These are phyloP conservation scores for Macroteleia sp. DNA, from an alignment of 2,888 invertebrate genomes.

Conservation along the genomic window DNA sequence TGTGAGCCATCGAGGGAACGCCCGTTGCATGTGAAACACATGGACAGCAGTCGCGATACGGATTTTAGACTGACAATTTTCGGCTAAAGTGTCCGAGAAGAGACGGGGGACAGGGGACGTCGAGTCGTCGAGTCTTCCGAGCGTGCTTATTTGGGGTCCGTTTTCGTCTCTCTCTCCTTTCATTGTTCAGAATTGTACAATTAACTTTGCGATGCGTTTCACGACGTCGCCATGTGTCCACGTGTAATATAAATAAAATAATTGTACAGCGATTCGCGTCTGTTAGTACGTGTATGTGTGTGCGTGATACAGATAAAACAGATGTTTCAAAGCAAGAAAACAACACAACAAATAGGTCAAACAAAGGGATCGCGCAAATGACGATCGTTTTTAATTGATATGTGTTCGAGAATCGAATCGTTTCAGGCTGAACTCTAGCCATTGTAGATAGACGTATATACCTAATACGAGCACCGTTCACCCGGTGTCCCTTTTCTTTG, in stretches of 20 bases:
- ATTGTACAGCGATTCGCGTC: slow-evolving; percentile 61
- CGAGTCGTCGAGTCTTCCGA: slow-evolving; percentile 53
- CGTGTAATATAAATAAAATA: slow-evolving; percentile 62
- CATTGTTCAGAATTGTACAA: slow-evolving; percentile 60
- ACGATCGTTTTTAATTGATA: slow-evolving; percentile 24
- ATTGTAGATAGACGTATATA: slow-evolving; percentile 61
- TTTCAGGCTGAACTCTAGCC: slow-evolving; percentile 48
- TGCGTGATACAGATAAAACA: slow-evolving; percentile 32
- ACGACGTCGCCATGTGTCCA: slow-evolving; percentile 59
- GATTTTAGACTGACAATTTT: slow-evolving; percentile 30
- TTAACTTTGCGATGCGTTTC: slow-evolving; percentile 57
- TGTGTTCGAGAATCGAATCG: slow-evolving; percentile 50
- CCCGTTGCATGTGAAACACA: slow-evolving; percentile 53
- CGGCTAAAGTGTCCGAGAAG: slow-evolving; percentile 15
- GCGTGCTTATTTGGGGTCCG: slow-evolving; percentile 52
- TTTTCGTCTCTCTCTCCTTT: slow-evolving; percentile 42
- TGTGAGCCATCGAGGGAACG: slow-evolving; percentile 54
- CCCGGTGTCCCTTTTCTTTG: slow-evolving; percentile 44
- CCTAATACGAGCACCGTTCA: slow-evolving; percentile 34
- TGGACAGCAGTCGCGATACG: slow-evolving; percentile 29
- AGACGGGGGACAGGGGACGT: slow-evolving; percentile 22
- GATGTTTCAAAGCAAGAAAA: not conserved
- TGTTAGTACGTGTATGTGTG: slow-evolving; percentile 44
- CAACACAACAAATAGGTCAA: not conserved
- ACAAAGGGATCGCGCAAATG: slow-evolving; percentile 13